These are phyloP conservation scores for Sylvietta virens DNA, from an alignment of 2,113 vertebrate genomes.

Conservation along the genomic window DNA sequence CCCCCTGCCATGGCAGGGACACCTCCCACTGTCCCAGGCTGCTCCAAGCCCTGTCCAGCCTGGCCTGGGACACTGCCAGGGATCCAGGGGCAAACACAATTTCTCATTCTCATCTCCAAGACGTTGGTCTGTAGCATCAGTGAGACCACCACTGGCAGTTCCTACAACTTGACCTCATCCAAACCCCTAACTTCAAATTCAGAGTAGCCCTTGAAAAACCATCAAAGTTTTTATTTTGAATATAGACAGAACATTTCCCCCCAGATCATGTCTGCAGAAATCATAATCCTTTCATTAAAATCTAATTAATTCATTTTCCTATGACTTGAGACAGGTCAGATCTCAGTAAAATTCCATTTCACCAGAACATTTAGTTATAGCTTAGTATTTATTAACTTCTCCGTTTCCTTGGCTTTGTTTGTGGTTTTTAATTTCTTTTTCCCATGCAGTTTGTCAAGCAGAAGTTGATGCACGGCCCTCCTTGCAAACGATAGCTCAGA, in stretches of 20 bases:
- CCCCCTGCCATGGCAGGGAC: background rate
- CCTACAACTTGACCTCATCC: background rate
- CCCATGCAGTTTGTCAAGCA: background rate
- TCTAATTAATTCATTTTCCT: background rate
- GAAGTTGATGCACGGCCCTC: background rate
- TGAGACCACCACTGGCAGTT: background rate
- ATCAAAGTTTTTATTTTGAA: background rate
- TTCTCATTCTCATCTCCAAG: background rate
- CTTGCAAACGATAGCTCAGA: background rate
- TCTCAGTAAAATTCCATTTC: background rate
- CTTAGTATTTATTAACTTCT: background rate
- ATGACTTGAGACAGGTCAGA: background rate
- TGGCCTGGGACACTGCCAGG: background rate
- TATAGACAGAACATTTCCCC: background rate
- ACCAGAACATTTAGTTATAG: background rate
- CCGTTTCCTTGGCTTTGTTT: background rate
- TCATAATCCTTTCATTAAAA: background rate
- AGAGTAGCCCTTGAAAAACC: background rate
- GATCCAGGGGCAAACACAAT: fast-evolving
- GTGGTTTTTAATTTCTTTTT: background rate
- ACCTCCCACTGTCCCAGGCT: fast-evolving
- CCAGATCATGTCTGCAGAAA: background rate
- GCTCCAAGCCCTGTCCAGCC: background rate
- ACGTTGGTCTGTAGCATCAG: background rate
- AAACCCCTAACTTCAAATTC: background rate